A percentile compares a stretch with the other conserved stretches of the same genome.
phyloP scores from a whole-genome alignment of 2,888 invertebrate species.

The Seira musarum region DNA sequence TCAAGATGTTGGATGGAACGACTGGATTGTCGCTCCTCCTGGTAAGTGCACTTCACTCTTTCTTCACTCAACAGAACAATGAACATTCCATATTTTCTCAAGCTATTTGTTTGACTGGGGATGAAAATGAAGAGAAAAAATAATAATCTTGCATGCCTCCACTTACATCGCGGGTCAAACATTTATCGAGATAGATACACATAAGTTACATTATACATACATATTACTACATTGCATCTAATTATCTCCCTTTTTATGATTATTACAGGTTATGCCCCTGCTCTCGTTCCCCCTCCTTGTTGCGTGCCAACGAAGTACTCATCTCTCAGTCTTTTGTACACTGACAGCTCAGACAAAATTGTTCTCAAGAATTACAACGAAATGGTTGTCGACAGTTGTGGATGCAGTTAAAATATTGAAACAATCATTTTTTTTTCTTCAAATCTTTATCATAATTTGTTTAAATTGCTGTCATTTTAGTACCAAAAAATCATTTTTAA shows the following conservation, averaged over 20 bases:
- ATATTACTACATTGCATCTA: background rate
- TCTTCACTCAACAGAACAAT: background rate
- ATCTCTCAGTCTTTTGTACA: constrained; percentile 96
- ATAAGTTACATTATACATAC: too few species aligned
- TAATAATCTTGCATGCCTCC: background rate
- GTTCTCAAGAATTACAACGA: constrained; percentile 99
- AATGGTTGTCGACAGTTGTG: constrained; percentile 98
- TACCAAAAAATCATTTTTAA: background rate
- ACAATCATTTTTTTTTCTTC: constrained; percentile 28
- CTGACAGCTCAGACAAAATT: constrained; percentile 94
- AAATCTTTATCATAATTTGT: constrained; percentile 24
- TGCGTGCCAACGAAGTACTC: constrained; percentile 97
- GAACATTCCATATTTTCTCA: too few species aligned
- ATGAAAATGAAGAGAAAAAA: background rate
- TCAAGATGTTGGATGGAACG: constrained; percentile 96
- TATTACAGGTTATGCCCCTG: constrained; percentile 86
- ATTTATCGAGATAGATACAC: too few species aligned
- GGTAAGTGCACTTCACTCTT: constrained; percentile 52
- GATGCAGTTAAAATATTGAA: constrained; percentile 77
- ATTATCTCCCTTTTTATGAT: constrained; percentile 10
- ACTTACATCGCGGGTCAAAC: too few species aligned
- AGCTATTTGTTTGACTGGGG: background rate
- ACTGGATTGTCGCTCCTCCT: constrained; percentile 98
- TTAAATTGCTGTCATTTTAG: constrained; percentile 11
- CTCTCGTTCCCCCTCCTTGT: constrained; percentile 93